Percentiles rank a stretch among this genome's conserved stretches.
phyloP scores from a whole-genome alignment of 2,113 vertebrate genomes.

The Lophotis ruficrista region DNA sequence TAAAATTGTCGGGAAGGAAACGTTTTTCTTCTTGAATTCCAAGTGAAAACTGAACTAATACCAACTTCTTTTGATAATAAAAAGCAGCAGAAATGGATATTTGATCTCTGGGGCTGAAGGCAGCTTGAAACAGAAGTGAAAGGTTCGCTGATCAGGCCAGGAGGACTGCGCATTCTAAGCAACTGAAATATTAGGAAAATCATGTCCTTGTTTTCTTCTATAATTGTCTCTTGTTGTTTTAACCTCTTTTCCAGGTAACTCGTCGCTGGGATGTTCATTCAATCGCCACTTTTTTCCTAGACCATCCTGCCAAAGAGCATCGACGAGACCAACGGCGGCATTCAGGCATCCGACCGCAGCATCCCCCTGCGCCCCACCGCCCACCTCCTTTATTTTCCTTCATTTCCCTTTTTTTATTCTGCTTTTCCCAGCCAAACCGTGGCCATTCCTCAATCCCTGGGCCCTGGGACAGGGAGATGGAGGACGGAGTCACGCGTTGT shows the following conservation, averaged over 20 bases:
- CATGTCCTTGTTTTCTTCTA: neutral
- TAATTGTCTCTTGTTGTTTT: neutral
- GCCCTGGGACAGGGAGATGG: constrained; percentile 25
- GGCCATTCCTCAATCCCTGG: neutral
- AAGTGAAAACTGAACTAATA: neutral
- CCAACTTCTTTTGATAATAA: neutral
- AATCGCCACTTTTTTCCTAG: neutral
- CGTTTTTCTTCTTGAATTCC: constrained; percentile 44
- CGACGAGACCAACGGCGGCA: rapidly evolving
- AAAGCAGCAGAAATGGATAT: neutral
- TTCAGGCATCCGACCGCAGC: rapidly evolving
- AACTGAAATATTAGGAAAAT: constrained; percentile 29
- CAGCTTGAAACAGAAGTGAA: neutral
- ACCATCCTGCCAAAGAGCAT: neutral
- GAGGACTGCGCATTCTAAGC: neutral
- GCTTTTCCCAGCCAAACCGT: neutral
- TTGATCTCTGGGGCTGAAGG: constrained; percentile 23
- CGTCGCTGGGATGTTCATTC: neutral
- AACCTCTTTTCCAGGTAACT: neutral
- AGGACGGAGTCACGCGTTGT: neutral
- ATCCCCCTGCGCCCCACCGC: rapidly evolving
- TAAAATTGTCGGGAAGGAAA: constrained; percentile 47
- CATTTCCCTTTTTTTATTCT: no score
- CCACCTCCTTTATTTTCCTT: neutral
- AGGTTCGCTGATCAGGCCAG: neutral